These are phyloP conservation scores for Penelope pileata DNA, from an alignment of 2,113 vertebrate genomes.

Conservation along the genomic window DNA sequence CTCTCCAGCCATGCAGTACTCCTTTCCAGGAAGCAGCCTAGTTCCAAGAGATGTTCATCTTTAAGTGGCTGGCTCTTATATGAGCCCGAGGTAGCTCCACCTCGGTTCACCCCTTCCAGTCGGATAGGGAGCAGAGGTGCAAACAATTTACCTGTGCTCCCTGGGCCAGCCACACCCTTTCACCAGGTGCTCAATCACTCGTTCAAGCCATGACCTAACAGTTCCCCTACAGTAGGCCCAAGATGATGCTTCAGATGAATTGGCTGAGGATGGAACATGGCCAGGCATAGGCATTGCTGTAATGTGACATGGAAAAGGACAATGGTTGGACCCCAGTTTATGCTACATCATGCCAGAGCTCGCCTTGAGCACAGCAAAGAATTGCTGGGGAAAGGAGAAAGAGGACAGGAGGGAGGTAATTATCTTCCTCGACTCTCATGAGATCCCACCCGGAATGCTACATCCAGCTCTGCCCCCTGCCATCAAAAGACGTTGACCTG, in stretches of 20 bases:
- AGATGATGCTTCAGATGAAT: rapidly evolving
- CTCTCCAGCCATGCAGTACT: no score
- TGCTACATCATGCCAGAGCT: neutral
- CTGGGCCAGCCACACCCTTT: no score
- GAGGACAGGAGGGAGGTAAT: neutral
- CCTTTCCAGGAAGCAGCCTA: no score
- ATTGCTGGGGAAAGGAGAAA: neutral
- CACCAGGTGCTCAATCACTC: no score
- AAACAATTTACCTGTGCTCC: no score
- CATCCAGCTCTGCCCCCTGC: neutral
- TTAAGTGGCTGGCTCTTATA: no score
- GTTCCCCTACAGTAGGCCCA: no score
- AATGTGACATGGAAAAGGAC: rapidly evolving
- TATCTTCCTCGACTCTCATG: neutral
- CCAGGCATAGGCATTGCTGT: rapidly evolving
- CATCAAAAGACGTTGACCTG: neutral
- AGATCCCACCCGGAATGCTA: neutral
- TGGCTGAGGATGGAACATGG: neutral
- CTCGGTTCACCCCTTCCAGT: no score
- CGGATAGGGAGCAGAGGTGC: no score
- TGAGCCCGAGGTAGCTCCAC: no score
- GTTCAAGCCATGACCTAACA: no score
- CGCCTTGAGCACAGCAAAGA: neutral
- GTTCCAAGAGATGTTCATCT: no score
- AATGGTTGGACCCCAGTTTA: neutral